phyloP scores from a whole-genome alignment of 1,140 invertebrate species.

The Coelopa frigida region DNA sequence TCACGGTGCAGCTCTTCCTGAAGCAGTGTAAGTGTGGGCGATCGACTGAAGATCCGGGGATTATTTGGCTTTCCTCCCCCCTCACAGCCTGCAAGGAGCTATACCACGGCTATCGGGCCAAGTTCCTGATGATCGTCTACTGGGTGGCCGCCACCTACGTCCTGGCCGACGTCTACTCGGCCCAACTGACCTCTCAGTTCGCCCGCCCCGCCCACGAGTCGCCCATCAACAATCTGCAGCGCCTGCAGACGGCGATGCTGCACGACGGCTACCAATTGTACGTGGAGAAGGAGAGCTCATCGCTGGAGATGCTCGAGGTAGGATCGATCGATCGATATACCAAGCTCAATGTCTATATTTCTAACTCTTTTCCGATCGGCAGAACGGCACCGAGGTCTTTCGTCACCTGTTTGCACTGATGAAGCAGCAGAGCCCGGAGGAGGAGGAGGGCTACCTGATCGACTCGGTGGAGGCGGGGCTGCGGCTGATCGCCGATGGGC shows the following conservation, averaged over 20 bases:
- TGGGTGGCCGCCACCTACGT: constrained; percentile 63
- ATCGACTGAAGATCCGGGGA: background rate
- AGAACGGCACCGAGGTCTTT: constrained; percentile 69
- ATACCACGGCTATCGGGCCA: constrained; percentile 52
- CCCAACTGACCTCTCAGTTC: constrained; percentile 61
- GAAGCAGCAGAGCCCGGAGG: constrained; percentile 47
- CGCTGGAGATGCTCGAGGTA: constrained; percentile 58
- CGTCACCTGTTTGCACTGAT: constrained; percentile 56
- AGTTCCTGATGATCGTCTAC: constrained; percentile 55
- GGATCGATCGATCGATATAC: background rate
- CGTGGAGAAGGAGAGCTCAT: constrained; percentile 62
- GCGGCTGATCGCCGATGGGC: constrained; percentile 49
- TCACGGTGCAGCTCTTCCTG: constrained; percentile 56
- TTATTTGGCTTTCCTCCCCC: background rate
- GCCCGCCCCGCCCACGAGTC: constrained; percentile 56
- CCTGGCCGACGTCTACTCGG: constrained; percentile 64
- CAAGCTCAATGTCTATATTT: background rate
- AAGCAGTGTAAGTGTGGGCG: constrained; percentile 53
- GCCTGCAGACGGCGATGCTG: constrained; percentile 55
- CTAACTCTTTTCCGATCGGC: background rate
- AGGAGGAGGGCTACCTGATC: constrained; percentile 45
- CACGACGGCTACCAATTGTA: constrained; percentile 53
- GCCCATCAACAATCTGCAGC: constrained; percentile 55
- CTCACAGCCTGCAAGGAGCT: constrained; percentile 42
- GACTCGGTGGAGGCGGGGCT: constrained; percentile 60